Evolutionary conservation across 2,797 vertebrate genomes (phyloP).

Genomic region (Chelon labrosus): DNA sequence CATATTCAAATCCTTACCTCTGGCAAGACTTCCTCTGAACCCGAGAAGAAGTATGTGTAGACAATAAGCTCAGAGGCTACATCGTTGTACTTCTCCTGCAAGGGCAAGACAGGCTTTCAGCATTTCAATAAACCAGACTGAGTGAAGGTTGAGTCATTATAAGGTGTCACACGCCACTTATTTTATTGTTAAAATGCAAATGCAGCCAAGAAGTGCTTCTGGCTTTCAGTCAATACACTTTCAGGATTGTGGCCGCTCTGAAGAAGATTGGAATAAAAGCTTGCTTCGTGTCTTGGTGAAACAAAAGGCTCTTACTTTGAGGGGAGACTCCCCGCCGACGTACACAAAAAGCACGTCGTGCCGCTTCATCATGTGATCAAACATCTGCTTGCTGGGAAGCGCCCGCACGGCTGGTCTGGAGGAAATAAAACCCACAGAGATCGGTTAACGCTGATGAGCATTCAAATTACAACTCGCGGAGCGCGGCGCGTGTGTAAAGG

Average conservation of each 20-base stretch:
- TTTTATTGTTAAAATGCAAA: not conserved
- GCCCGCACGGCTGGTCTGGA: slow-evolving; percentile 92
- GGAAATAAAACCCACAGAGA: slow-evolving; percentile 9
- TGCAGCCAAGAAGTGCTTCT: not conserved
- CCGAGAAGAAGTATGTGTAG: slow-evolving; percentile 97
- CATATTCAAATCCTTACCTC: slow-evolving; percentile 84
- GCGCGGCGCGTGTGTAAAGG: not conserved
- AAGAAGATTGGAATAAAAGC: slow-evolving; percentile 2
- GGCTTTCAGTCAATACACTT: slow-evolving; percentile 37
- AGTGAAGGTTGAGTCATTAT: slow-evolving; percentile 5
- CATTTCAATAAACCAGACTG: not conserved
- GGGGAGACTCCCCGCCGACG: slow-evolving; percentile 93
- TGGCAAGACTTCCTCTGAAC: slow-evolving; percentile 92
- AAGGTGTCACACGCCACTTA: not conserved
- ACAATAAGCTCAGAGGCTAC: slow-evolving; percentile 97
- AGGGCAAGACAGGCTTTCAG: slow-evolving; percentile 29
- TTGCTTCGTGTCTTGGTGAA: not conserved
- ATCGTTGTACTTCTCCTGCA: slow-evolving; percentile 96
- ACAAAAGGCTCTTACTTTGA: slow-evolving; percentile 87
- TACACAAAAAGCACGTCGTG: slow-evolving; percentile 95
- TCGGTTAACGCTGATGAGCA: not conserved
- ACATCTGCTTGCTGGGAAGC: slow-evolving; percentile 96
- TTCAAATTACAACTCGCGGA: slow-evolving; percentile 10
- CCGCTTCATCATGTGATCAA: slow-evolving; percentile 93
- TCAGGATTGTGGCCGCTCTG: slow-evolving; percentile 3